Conservation (phyloP, 1,140 invertebrate species). For the Araneus ventricosus region DNA sequence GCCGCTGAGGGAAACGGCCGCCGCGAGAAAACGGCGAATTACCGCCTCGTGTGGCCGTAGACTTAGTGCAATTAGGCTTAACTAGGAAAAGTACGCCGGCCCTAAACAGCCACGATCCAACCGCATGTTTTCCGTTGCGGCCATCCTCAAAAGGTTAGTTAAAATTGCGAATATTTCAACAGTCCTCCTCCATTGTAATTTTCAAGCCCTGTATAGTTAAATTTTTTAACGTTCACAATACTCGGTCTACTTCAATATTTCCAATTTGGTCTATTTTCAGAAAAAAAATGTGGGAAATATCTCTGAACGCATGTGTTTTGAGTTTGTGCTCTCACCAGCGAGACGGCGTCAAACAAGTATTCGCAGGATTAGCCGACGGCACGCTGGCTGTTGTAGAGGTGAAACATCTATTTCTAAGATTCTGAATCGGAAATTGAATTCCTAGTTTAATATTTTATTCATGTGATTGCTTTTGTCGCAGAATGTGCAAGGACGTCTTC, state of each 20-base stretch:
- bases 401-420: not conserved
- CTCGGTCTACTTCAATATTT: not conserved
- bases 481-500: slow-evolving; percentile 68
- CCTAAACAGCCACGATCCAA: too few species aligned
- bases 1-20: too few species aligned
- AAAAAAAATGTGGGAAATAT: slow-evolving; percentile 80
- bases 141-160: too few species aligned
- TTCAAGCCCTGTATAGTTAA: too few species aligned
- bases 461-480: not conserved
- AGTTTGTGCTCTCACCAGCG: slow-evolving; percentile 80
- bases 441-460: not conserved
- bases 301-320: slow-evolving; percentile 81
- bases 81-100: too few species aligned
- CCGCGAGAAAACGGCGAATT: too few species aligned
- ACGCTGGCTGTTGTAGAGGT: slow-evolving; percentile 82
- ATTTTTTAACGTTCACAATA: too few species aligned
- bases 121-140: too few species aligned
- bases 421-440: not conserved
- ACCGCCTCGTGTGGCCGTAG: too few species aligned
- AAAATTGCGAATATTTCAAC: too few species aligned
- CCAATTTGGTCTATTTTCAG: slow-evolving; percentile 76
- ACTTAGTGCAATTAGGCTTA: too few species aligned
- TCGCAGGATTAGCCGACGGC: slow-evolving; percentile 82
- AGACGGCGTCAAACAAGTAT: slow-evolving; percentile 79
- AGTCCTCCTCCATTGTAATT: too few species aligned